A percentile compares a stretch with the other conserved stretches of the same genome.
phyloP scores from a whole-genome alignment of 2,888 invertebrate species.

The Lycocerus yunnanus region DNA sequence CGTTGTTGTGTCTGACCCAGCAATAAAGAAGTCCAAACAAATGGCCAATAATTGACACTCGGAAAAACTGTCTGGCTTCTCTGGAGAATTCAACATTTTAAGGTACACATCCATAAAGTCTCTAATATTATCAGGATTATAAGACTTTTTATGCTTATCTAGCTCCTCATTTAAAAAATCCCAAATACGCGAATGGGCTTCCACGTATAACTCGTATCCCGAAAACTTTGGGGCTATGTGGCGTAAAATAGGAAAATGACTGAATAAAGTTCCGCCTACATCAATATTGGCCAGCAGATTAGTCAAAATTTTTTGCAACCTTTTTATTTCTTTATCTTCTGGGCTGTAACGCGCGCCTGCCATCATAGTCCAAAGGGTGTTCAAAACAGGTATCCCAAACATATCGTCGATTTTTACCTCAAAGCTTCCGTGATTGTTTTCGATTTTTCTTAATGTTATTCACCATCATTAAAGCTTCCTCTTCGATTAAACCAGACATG shows the following conservation, averaged over 20 bases:
- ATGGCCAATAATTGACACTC: slow-evolving; percentile 79
- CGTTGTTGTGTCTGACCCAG: slow-evolving; percentile 84
- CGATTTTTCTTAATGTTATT: slow-evolving; percentile 58
- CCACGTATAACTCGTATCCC: slow-evolving; percentile 75
- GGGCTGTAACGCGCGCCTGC: slow-evolving; percentile 75
- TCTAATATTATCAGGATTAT: slow-evolving; percentile 65
- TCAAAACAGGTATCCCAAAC: slow-evolving; percentile 77
- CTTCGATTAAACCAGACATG: slow-evolving; percentile 73
- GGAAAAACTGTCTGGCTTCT: slow-evolving; percentile 62
- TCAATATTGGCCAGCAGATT: slow-evolving; percentile 76
- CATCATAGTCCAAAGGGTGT: slow-evolving; percentile 84
- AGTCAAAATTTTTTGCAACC: slow-evolving; percentile 70
- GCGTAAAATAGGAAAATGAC: slow-evolving; percentile 76
- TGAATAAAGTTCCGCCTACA: slow-evolving; percentile 81
- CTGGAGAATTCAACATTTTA: slow-evolving; percentile 65
- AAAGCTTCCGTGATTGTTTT: slow-evolving; percentile 56
- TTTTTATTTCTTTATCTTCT: slow-evolving; percentile 70
- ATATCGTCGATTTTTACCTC: slow-evolving; percentile 68
- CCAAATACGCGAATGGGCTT: slow-evolving; percentile 74
- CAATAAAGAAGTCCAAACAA: slow-evolving; percentile 85
- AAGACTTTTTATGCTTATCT: slow-evolving; percentile 69
- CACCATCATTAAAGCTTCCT: slow-evolving; percentile 71
- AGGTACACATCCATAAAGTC: slow-evolving; percentile 86
- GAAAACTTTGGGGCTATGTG: slow-evolving; percentile 73
- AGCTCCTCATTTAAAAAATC: slow-evolving; percentile 73